Base-by-base conservation (phyloP, 2,797 vertebrate genomes). In the Sebastes cheni region DNA sequence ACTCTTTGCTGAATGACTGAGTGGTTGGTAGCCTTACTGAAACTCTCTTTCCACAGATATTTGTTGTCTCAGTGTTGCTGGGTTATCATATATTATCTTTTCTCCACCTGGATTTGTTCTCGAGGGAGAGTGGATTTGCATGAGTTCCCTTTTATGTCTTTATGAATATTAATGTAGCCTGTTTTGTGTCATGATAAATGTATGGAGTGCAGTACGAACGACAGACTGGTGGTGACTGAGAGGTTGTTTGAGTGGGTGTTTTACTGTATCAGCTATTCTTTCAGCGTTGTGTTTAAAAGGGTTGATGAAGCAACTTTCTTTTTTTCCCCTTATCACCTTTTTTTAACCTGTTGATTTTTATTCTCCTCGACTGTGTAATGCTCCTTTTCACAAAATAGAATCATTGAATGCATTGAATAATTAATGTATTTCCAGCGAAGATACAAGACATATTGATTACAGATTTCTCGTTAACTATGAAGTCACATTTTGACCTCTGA, bases 1-100 rank as follows among this genome's bases (percentile, higher is more conserved):
- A 88, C 72, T 81, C 2, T 76, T 65, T 69, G 34, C 64, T 70
- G 42, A 54, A 30, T 80, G 29, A 62, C 34, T 55, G 65, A 69
- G 25, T 69, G 62, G 9, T 42, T 34, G 18, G 23, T 61, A 64
- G 36, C 67, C 11, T 65, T 8, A 36, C 14, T 58, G n/a, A 70
- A 52, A 70, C 42, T 73, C 6, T n/a, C 9, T n/a, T 18, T 54
- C 8, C 50, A 11, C 36, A 61, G 25, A 52, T 16, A 9, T 32
- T 13, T 59, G 36, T 72, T 61, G 59, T 50, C 11, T 52, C 9
- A 16, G 12, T 34, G 59, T 64, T 11, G 16, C 5, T 70, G 27
- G 61, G 3, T 13, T 64, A 6, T 59, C 23, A 22, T 6, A 30
- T 6, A 30, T 39, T 70, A 18, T 76, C 23, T 72, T 11, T 23